Evolutionary conservation across 2,888 invertebrate species (phyloP).

Genomic region (Sarcophaga rosellei): DNA sequence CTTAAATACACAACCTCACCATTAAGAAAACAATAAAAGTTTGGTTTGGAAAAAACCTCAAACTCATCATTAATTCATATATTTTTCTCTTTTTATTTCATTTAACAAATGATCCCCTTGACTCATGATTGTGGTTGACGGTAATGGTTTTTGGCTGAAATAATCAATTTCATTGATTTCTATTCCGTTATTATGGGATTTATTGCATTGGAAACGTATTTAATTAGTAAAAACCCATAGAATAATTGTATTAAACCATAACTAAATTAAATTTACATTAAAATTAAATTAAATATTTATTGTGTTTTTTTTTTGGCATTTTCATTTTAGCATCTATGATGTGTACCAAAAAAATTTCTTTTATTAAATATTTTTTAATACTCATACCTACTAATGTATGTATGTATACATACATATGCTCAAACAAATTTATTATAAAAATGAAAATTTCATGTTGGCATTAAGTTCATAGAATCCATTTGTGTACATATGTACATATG

Average conservation of each 20-base stretch:
- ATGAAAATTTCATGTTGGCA: no score
- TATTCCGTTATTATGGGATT: slow-evolving; percentile 36
- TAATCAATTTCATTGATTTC: slow-evolving; percentile 37
- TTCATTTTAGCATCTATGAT: no score
- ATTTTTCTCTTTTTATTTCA: not conserved
- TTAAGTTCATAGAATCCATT: no score
- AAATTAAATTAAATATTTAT: slow-evolving; percentile 1
- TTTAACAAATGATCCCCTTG: slow-evolving; percentile 29
- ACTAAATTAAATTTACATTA: not conserved
- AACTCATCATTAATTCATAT: slow-evolving; percentile 44
- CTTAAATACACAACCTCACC: not conserved
- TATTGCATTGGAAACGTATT: slow-evolving; percentile 17
- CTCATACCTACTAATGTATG: no score
- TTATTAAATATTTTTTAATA: no score
- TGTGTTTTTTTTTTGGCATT: not conserved
- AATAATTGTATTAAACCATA: no score
- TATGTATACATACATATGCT: no score
- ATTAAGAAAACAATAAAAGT: slow-evolving; percentile 1
- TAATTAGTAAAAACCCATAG: not conserved
- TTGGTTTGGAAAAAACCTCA: slow-evolving; percentile 9
- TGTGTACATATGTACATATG: no score
- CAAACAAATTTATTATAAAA: no score
- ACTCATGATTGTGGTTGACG: not conserved
- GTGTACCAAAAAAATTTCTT: no score
- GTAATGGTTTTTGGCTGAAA: slow-evolving; percentile 9